Conservation (phyloP, 2,113 vertebrate species). For the Amphilophus citrinellus region DNA sequence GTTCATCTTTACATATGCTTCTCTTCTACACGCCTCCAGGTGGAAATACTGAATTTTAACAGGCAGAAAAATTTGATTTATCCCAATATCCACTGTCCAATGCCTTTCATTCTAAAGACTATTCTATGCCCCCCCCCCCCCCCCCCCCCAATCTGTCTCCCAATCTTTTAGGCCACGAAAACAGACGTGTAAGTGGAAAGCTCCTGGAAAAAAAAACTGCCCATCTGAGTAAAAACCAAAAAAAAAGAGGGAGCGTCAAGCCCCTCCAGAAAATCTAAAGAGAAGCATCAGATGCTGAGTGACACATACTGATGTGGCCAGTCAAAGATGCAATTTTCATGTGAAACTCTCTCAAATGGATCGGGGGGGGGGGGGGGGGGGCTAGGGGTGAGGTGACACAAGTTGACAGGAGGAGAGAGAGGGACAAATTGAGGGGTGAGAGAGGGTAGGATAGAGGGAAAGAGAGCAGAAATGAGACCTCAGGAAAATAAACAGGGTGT, state of each 20-base stretch:
- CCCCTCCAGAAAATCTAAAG: conserved; percentile 75
- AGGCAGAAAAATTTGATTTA: conserved; percentile 12
- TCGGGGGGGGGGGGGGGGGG: conserved; percentile 21
- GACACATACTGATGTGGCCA: conserved; percentile 84
- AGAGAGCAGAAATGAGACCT: conserved; percentile 81
- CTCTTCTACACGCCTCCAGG: conserved; percentile 23
- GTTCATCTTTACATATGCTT: conserved; percentile 26
- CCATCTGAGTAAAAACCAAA: conserved; percentile 45
- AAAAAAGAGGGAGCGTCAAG: conserved; percentile 61
- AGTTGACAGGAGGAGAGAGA: conserved; percentile 7
- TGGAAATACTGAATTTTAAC: conserved; percentile 20
- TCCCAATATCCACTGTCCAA: conserved; percentile 1
- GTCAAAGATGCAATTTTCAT: conserved; percentile 86
- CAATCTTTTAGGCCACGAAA: conserved; percentile 42
- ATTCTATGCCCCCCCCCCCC: background rate
- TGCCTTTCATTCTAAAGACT: conserved; percentile 18
- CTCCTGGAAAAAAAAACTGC: conserved; percentile 69
- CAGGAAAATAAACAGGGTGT: conserved; percentile 89
- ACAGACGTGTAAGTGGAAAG: conserved; percentile 22
- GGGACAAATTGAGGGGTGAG: conserved; percentile 19
- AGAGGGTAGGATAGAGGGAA: conserved; percentile 20
- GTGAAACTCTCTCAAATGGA: conserved; percentile 78
- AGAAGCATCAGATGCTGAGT: conserved; percentile 80
- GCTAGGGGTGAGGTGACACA: conserved; percentile 32
- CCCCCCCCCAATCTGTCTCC: background rate